Percentiles rank a stretch among this genome's conserved stretches.
These are phyloP conservation scores for Psittacus erithacus DNA, from an alignment of 2,113 vertebrate species.

Conservation along the genomic window DNA sequence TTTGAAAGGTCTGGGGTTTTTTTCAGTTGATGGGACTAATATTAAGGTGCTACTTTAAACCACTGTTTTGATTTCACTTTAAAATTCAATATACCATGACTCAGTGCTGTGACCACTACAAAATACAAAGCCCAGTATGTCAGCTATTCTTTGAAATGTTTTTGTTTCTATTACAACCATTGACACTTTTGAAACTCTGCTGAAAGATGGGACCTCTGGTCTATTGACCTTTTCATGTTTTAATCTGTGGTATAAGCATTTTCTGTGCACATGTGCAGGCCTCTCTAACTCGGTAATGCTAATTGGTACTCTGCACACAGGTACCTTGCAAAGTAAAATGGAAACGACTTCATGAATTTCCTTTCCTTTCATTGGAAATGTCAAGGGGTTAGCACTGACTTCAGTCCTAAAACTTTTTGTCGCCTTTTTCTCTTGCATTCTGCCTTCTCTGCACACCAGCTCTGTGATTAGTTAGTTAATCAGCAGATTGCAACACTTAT, in stretches of 20 bases:
- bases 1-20: not conserved
- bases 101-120: not conserved
- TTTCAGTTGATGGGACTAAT: not conserved
- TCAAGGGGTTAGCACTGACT: not conserved
- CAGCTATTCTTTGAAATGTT: not conserved
- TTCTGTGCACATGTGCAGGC: rapidly evolving
- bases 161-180: not conserved
- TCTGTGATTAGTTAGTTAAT: not conserved
- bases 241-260: not conserved
- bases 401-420: not conserved
- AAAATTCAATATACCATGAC: not conserved
- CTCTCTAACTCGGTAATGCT: not conserved
- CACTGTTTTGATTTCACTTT: not conserved
- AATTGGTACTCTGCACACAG: not conserved
- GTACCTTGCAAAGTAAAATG: not conserved
- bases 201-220: not conserved
- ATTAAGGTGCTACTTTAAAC: not conserved
- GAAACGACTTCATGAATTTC: not conserved
- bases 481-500: not conserved
- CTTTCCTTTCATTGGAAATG: not conserved
- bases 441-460: not conserved
- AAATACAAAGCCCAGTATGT: not conserved
- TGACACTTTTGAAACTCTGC: not conserved
- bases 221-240: not conserved
- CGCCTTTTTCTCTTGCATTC: not conserved